Evolutionary conservation across 1,140 invertebrate species (phyloP).

Genomic region (Apis laboriosa): DNA sequence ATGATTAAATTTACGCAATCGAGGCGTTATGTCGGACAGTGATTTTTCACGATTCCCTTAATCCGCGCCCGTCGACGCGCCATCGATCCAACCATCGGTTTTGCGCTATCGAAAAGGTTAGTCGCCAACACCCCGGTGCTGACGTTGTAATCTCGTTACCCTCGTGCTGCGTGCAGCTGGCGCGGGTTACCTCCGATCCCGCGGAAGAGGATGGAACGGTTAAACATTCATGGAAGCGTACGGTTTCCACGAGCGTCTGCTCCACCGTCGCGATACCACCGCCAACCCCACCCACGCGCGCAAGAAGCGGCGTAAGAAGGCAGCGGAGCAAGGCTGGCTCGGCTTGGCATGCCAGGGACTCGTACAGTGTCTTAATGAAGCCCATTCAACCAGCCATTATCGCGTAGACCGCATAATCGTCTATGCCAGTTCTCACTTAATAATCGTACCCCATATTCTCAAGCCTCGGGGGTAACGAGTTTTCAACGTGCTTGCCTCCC

Average conservation of each 20-base stretch:
- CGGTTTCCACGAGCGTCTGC: neutral
- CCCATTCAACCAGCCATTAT: conserved; percentile 79
- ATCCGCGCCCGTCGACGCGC: conserved; percentile 28
- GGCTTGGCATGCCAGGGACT: conserved; percentile 6
- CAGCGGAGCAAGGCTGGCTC: neutral
- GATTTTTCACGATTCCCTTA: conserved; percentile 32
- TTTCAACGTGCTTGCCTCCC: conserved; percentile 61
- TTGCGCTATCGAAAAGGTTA: conserved; percentile 52
- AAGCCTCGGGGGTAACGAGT: conserved; percentile 71
- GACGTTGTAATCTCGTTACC: conserved; percentile 66
- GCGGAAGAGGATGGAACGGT: conserved; percentile 49
- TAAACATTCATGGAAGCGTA: conserved; percentile 67
- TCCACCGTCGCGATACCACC: neutral
- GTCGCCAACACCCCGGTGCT: conserved; percentile 43
- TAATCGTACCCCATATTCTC: conserved; percentile 77
- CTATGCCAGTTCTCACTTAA: conserved; percentile 77
- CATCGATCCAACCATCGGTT: conserved; percentile 46
- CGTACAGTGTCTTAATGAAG: conserved; percentile 78
- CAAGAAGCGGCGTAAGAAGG: conserved; percentile 14
- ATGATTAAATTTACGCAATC: neutral
- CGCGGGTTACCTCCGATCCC: conserved; percentile 48
- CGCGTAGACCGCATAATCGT: conserved; percentile 77
- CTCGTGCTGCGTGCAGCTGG: conserved; percentile 53
- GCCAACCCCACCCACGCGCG: neutral
- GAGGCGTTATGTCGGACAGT: neutral